Evolutionary conservation across 2,113 vertebrate species (phyloP).

Genomic region (Tinamus guttatus): DNA sequence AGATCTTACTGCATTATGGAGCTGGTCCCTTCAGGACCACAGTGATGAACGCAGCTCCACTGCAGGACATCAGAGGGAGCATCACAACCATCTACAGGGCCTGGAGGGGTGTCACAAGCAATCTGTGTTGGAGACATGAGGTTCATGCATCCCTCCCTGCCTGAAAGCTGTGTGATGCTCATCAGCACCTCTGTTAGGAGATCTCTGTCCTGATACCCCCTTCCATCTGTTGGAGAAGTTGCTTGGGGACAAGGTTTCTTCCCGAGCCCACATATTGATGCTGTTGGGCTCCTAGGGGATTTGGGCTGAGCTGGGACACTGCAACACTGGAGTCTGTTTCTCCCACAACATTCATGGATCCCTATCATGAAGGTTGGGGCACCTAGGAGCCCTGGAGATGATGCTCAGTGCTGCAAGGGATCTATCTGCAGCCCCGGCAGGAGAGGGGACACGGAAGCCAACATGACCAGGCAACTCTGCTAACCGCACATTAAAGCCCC

Average conservation of each 20-base stretch:
- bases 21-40: not conserved
- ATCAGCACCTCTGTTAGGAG: not conserved
- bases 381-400: not conserved
- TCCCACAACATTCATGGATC: not conserved
- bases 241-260: not conserved
- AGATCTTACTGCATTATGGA: not conserved
- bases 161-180: not conserved
- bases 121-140: not conserved
- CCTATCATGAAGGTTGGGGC: not conserved
- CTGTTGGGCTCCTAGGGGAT: not conserved
- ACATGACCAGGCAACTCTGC: rapidly evolving
- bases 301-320: not conserved
- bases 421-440: not conserved
- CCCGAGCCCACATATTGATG: rapidly evolving
- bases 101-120: not conserved
- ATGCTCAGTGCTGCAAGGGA: not conserved
- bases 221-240: not conserved
- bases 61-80: not conserved
- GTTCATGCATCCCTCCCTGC: not conserved
- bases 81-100: not conserved
- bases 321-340: not conserved
- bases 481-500: not conserved
- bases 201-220: not conserved
- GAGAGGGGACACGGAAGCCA: not conserved
- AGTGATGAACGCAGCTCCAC: not conserved